Base-by-base conservation (phyloP, 2,888 invertebrate species). In the Conus canariensis region DNA sequence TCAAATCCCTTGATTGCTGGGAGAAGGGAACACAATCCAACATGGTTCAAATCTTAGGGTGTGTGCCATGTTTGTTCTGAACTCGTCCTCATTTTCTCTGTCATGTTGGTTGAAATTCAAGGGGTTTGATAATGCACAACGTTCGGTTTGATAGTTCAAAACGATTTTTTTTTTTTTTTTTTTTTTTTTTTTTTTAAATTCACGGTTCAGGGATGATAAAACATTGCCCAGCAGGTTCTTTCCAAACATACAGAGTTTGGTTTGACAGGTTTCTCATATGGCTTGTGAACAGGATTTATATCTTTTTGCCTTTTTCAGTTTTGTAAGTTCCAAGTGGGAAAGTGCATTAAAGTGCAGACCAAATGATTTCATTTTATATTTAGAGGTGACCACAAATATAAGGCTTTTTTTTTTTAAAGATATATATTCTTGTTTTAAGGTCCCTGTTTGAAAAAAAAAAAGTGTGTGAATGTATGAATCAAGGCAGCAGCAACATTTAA, bases 261-360 rank as follows among this genome's bases (percentile, higher is more conserved):
- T 45, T 45, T 45, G 45, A 45, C 2, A 45, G 45, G 45, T 45
- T 45, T 45, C 45, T 45, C 45, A 45, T 4, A 45, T 45, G 45
- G 45, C 45, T 45, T 45, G 45, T 45, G 45, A 45, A 45, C 60
- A 64, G 10, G 16, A 64, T 9, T 74, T n/a, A 74, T 70, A 77
- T 45, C 12, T 80, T 80, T 80, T 80, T 30, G 45, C 80, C 19
- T 45, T 0, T 12, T 45, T 45, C 80, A 80, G 45, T 85, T 85
- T 85, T 85, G 12, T 59, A 86, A 85, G 74, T 58, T 58, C 58
- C 85, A 70, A 85, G 56, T 85, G 89, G 89, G 89, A 85, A 82
- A 45, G 89, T 89, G 89, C 89, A 89, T 85, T 85, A 89, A n/a
- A 85, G 85, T 85, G 60, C 89, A 89, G 89, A 89, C 89, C 89